A percentile compares a stretch with the other conserved stretches of the same genome.
Evolutionary conservation across 2,113 vertebrate species (phyloP).

Genomic region (Paradoxurus hermaphroditus): DNA sequence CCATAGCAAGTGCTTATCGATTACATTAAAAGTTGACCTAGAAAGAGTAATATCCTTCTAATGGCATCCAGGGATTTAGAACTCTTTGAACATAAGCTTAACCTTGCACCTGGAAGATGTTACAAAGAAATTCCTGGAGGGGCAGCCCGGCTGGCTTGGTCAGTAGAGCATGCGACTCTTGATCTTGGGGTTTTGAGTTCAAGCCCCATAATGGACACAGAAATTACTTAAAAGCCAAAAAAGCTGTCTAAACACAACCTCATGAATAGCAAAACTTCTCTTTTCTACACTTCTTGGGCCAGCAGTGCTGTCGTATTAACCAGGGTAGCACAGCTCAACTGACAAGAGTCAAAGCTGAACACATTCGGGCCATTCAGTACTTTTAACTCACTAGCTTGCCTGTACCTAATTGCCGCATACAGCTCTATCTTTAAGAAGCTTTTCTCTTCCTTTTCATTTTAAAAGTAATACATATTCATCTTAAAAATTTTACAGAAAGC

Average conservation of each 20-base stretch:
- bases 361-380: not conserved
- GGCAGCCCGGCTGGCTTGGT: not conserved
- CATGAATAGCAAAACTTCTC: not conserved
- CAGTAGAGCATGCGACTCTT: not conserved
- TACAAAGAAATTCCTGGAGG: not conserved
- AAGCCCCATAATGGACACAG: not conserved
- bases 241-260: not conserved
- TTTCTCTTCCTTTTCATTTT: not conserved
- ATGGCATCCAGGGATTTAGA: not conserved
- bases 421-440: not conserved
- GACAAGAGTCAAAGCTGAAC: not conserved
- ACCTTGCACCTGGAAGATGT: not conserved
- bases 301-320: not conserved
- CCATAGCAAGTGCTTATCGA: not conserved
- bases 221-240: not conserved
- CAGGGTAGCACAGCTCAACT: not conserved
- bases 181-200: not conserved
- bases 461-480: not conserved
- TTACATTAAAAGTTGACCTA: not conserved
- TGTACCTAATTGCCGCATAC: not conserved
- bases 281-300: not conserved
- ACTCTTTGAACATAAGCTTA: not conserved
- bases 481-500: constrained; percentile 15
- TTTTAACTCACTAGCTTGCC: not conserved
- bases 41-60: not conserved